Evolutionary conservation across 2,797 vertebrate species (phyloP), one percentile per base, ranked within the genome.

Genomic region (Thaleichthys pacificus): DNA sequence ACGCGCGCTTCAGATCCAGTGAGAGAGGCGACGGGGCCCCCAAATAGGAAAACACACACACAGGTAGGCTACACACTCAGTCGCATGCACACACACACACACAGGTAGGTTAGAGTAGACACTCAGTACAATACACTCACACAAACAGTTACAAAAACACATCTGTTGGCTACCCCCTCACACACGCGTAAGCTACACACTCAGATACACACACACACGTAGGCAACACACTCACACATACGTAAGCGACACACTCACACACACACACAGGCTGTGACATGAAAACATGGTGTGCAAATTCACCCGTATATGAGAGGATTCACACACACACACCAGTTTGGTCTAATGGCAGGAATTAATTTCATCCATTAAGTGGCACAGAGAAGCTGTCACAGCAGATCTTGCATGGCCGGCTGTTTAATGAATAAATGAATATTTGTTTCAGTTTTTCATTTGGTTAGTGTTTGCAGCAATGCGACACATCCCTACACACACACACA

Each of bases 341-440:
- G 75, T 76, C 86, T 90, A 92, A 91, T 91, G 86, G 88, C 82
- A 75, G 73, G 77, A 89, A 91, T 92, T 91, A 89, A 93, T 93
- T 92, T 82, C 86, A 86, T 88, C 87, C 87, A 91, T 93, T 93
- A 92, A 87, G 79, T 81, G 84, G 79, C 82, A 88, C 84, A 83
- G 85, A 90, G 84, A 80, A 81, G 79, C 80, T 91, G 91, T 91
- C 90, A 86, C 80, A 89, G 88, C 87, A 89, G 71, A 91, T 90
- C 85, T 87, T 86, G 85, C 82, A 76, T 80, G 83, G 80, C 77
- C 72, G 78, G 71, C 75, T 85, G 85, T 93, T 93, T 93, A 93
- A 94, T 93, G 93, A 93, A 92, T 93, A 93, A 92, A 93, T 94
- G 85, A 93, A 93, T 93, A 93, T 93, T 93, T 93, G 90, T 89